Percentiles rank a stretch among this genome's conserved stretches.
phyloP scores from a whole-genome alignment of 2,113 vertebrate genomes.

The Sander vitreus region DNA sequence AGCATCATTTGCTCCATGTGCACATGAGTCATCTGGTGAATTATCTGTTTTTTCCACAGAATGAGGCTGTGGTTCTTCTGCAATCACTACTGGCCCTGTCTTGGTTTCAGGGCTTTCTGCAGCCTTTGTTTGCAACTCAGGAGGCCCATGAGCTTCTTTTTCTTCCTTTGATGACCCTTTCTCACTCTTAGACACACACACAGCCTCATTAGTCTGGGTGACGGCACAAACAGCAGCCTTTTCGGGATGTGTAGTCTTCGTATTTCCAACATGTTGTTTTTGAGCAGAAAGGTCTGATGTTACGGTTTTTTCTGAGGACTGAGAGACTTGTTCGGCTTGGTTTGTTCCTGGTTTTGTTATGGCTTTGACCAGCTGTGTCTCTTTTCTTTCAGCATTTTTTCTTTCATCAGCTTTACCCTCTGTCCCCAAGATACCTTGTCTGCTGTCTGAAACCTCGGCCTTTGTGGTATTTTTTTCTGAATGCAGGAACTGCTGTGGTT shows the following conservation, averaged over 20 bases:
- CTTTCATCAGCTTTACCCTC: slow-evolving; percentile 20
- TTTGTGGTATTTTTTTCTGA: slow-evolving; percentile 29
- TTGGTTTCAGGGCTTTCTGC: slow-evolving; percentile 46
- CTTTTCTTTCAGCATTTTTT: slow-evolving; percentile 14
- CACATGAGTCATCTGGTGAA: slow-evolving; percentile 65
- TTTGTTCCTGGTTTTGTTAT: slow-evolving; percentile 15
- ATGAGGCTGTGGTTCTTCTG: slow-evolving; percentile 40
- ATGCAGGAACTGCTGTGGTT: background rate
- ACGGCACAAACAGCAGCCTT: slow-evolving; percentile 22
- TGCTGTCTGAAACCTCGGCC: slow-evolving; percentile 3
- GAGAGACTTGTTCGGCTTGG: background rate
- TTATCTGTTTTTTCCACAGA: slow-evolving; percentile 69
- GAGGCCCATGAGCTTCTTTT: slow-evolving; percentile 9
- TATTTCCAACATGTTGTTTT: slow-evolving; percentile 16
- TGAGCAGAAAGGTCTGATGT: slow-evolving; percentile 25
- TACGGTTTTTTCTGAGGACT: slow-evolving; percentile 18
- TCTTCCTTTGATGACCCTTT: slow-evolving; percentile 34
- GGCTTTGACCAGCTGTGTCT: slow-evolving; percentile 1
- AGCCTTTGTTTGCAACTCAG: slow-evolving; percentile 27
- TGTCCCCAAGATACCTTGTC: slow-evolving; percentile 12
- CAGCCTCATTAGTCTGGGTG: slow-evolving; percentile 43
- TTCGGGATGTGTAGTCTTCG: background rate
- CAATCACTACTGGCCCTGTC: slow-evolving; percentile 10
- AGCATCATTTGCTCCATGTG: slow-evolving; percentile 61
- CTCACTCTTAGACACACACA: slow-evolving; percentile 17